Evolutionary conservation across 92 coral and sea anemone species (phyloP).

Genomic region (Porites rus): DNA sequence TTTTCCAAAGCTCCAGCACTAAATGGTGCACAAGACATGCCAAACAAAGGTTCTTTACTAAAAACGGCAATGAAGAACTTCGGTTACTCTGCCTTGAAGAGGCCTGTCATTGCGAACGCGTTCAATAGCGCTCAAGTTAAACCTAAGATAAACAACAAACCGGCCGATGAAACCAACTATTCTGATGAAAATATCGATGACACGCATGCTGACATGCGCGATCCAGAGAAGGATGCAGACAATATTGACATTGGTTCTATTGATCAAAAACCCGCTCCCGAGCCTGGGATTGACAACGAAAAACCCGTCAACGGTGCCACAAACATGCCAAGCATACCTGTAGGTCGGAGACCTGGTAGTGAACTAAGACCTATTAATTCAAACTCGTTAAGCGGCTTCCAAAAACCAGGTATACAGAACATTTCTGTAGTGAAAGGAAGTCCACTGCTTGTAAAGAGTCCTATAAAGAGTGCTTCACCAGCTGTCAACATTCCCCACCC

Average conservation of each 20-base stretch:
- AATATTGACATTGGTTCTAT: background rate
- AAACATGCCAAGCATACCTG: background rate
- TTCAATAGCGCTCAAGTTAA: background rate
- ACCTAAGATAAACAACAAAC: slow-evolving; percentile 15
- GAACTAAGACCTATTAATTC: background rate
- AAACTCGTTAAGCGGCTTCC: background rate
- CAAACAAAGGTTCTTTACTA: slow-evolving; percentile 27
- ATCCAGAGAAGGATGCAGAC: slow-evolving; percentile 26
- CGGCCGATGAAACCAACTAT: background rate
- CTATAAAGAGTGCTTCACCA: background rate
- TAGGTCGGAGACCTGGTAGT: slow-evolving; percentile 5
- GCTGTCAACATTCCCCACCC: slow-evolving; percentile 5
- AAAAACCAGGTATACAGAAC: background rate
- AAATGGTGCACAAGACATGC: background rate
- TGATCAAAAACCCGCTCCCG: slow-evolving; percentile 15
- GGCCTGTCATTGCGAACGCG: background rate
- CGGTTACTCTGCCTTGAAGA: background rate
- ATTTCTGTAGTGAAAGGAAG: slow-evolving; percentile 8
- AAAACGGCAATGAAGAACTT: slow-evolving; percentile 42
- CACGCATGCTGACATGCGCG: slow-evolving; percentile 41
- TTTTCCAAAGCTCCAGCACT: background rate
- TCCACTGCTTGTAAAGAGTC: slow-evolving; percentile 20
- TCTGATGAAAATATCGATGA: slow-evolving; percentile 29
- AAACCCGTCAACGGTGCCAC: background rate
- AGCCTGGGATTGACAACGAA: slow-evolving; percentile 43